Percentiles rank a stretch among this genome's conserved stretches.
Conservation (phyloP, 2,797 vertebrate species). For the Centropyge bicolor region DNA sequence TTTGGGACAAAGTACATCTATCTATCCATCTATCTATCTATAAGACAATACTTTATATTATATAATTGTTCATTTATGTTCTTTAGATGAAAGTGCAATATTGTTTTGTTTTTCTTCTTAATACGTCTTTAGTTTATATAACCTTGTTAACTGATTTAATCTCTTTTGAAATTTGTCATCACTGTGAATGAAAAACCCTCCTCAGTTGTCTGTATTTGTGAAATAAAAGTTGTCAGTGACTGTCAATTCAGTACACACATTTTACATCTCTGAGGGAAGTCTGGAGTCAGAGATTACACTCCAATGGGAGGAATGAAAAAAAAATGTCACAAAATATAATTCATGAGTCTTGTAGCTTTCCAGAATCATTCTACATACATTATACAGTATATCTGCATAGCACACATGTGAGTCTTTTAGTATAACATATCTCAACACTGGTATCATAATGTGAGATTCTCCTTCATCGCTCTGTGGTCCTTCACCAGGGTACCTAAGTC, state of each 20-base stretch:
- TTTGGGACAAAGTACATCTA: no score
- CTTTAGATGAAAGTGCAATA: not conserved
- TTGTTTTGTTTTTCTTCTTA: conserved; percentile 9
- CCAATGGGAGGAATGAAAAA: not conserved
- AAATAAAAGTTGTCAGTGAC: conserved; percentile 10
- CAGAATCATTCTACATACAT: not conserved
- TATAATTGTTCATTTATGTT: not conserved
- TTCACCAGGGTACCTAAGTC: not conserved
- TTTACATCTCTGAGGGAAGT: not conserved
- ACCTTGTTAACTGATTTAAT: not conserved
- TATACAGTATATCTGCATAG: not conserved
- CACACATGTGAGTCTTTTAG: not conserved
- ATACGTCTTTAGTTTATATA: not conserved
- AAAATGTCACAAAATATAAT: conserved; percentile 6
- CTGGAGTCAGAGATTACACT: not conserved
- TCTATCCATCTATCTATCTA: no score
- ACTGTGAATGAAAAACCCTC: not conserved
- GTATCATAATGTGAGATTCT: not conserved
- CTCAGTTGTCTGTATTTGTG: not conserved
- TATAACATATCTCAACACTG: not conserved
- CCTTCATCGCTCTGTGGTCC: not conserved
- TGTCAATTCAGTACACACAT: conserved; percentile 3
- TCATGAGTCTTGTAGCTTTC: not conserved
- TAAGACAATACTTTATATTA: no score
- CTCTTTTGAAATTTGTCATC: not conserved